These are phyloP conservation scores for Orchestes rusci DNA, from an alignment of 2,888 invertebrate genomes.

Conservation along the genomic window DNA sequence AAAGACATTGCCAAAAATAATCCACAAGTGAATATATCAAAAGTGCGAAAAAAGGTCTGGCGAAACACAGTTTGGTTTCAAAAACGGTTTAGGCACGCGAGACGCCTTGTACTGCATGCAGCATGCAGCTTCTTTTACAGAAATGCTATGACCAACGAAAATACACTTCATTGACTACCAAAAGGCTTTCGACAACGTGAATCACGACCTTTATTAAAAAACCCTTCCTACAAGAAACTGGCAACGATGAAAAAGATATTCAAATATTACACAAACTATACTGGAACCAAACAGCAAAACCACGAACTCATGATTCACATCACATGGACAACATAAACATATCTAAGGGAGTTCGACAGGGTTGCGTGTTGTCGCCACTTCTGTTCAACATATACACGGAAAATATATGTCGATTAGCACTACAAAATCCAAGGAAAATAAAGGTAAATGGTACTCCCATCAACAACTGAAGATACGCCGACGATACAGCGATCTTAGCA, in stretches of 20 bases:
- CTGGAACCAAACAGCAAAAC: background rate
- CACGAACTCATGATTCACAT: background rate
- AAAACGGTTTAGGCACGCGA: constrained; percentile 9
- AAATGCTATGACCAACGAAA: constrained; percentile 5
- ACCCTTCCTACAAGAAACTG: background rate
- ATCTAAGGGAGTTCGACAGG: background rate
- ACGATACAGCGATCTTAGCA: too few species aligned
- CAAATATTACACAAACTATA: background rate
- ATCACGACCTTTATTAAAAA: constrained; percentile 1
- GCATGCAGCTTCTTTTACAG: constrained; percentile 3
- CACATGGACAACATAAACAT: background rate
- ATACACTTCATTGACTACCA: constrained; percentile 2
- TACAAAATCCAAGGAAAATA: too few species aligned
- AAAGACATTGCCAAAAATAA: constrained; percentile 7
- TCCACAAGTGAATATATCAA: constrained; percentile 9
- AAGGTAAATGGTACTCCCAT: too few species aligned
- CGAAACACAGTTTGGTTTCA: constrained; percentile 9
- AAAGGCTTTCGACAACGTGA: constrained; percentile 1
- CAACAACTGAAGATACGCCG: too few species aligned
- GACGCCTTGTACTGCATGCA: constrained; percentile 7
- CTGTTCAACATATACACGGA: too few species aligned
- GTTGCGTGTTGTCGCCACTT: background rate
- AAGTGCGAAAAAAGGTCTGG: constrained; percentile 5
- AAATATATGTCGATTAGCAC: too few species aligned
- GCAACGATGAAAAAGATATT: background rate